Percentiles rank a stretch among this genome's conserved stretches.
These are phyloP conservation scores for Drosophila robusta DNA, from an alignment of 2,888 invertebrate species.

Conservation along the genomic window DNA sequence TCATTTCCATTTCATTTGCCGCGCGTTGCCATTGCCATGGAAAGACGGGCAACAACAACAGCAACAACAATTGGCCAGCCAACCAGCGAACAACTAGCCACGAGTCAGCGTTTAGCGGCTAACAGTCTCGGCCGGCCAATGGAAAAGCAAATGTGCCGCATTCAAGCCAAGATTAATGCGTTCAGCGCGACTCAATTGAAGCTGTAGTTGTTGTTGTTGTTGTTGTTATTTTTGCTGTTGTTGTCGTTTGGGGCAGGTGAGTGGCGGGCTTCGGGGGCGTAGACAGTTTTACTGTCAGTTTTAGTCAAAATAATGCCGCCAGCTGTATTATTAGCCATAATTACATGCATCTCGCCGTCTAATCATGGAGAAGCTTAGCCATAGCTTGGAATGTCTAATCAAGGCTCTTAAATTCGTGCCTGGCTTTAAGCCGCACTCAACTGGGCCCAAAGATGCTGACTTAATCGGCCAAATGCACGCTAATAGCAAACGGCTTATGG, in stretches of 20 bases:
- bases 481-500: slow-evolving; percentile 31
- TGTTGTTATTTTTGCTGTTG: background rate
- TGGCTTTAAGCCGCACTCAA: slow-evolving; percentile 2
- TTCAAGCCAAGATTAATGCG: slow-evolving; percentile 77
- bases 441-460: slow-evolving; percentile 33
- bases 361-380: slow-evolving; percentile 61
- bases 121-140: slow-evolving; percentile 51
- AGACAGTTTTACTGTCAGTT: slow-evolving; percentile 77
- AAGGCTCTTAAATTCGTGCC: slow-evolving; percentile 40
- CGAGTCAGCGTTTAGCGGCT: slow-evolving; percentile 35
- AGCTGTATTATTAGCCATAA: slow-evolving; percentile 78
- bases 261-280: slow-evolving; percentile 49
- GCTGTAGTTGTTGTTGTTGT: slow-evolving; percentile 26
- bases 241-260: slow-evolving; percentile 21
- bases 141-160: slow-evolving; percentile 52
- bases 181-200: slow-evolving; percentile 51
- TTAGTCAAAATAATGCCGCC: slow-evolving; percentile 71
- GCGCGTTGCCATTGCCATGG: slow-evolving; percentile 65
- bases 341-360: slow-evolving; percentile 71
- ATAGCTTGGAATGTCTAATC: slow-evolving; percentile 51
- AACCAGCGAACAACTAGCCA: slow-evolving; percentile 40
- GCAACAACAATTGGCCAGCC: slow-evolving; percentile 9
- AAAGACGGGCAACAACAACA: slow-evolving; percentile 35
- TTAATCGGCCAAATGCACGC: slow-evolving; percentile 33
- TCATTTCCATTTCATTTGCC: slow-evolving; percentile 75